These are phyloP conservation scores for Coilia nasus DNA, from an alignment of 2,797 vertebrate species.

Conservation along the genomic window DNA sequence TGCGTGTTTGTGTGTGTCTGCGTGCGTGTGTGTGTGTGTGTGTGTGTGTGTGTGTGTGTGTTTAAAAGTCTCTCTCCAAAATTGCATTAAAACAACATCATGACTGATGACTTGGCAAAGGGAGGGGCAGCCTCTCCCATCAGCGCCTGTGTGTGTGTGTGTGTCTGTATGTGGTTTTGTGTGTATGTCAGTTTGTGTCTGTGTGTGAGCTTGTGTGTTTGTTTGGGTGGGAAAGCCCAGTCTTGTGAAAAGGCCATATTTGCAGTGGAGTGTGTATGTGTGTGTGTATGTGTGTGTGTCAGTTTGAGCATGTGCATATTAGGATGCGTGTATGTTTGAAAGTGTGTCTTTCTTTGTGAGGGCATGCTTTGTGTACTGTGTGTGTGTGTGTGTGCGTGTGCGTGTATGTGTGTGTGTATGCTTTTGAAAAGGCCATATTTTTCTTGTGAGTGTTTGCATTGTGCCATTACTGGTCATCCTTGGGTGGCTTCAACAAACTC, in stretches of 20 bases:
- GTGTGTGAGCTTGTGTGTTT: not conserved
- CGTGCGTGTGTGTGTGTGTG: conserved; percentile 15
- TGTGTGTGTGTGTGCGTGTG: conserved; percentile 8
- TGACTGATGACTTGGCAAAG: conserved; percentile 7
- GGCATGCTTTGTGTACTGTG: not conserved
- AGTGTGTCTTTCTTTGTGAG: not conserved
- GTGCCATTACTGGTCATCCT: conserved; percentile 18
- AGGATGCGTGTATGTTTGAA: not conserved
- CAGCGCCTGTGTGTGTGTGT: not conserved
- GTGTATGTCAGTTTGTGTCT: not conserved
- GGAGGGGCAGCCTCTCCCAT: not conserved
- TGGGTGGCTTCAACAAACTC: conserved; percentile 6
- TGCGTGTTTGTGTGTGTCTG: not conserved
- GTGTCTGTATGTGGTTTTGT: not conserved
- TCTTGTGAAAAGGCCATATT: not conserved
- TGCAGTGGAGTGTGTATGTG: not conserved
- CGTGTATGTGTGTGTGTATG: not conserved
- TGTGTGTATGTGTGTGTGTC: not conserved
- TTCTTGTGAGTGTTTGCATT: conserved; percentile 12
- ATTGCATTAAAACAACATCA: conserved; percentile 14
- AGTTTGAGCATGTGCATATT: not conserved
- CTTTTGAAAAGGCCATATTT: conserved; percentile 15
- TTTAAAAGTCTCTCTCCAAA: not conserved
- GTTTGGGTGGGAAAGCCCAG: not conserved
- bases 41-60: conserved; percentile 9